Evolutionary conservation across 2,888 invertebrate species (phyloP).

Genomic region (Microctonus hyperodae): DNA sequence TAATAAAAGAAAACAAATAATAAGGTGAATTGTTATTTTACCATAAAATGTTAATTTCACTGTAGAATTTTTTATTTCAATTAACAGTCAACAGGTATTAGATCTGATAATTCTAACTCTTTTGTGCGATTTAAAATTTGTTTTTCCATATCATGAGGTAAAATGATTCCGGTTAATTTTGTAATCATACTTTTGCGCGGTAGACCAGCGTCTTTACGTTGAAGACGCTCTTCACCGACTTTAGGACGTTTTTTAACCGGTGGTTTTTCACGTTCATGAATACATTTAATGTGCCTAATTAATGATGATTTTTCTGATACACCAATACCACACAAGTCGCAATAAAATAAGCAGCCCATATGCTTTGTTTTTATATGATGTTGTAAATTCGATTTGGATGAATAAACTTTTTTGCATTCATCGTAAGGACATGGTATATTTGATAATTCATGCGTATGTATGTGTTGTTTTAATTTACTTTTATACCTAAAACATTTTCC

Average conservation of each 20-base stretch:
- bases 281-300: slow-evolving; percentile 42
- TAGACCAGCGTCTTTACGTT: slow-evolving; percentile 45
- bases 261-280: slow-evolving; percentile 39
- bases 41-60: neutral
- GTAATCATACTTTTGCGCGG: slow-evolving; percentile 45
- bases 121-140: slow-evolving; percentile 21
- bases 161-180: slow-evolving; percentile 43
- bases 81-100: neutral
- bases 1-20: slow-evolving; percentile 12
- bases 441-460: slow-evolving; percentile 28
- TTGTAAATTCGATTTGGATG: slow-evolving; percentile 67
- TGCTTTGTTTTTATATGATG: slow-evolving; percentile 67
- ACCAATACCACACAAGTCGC: slow-evolving; percentile 46
- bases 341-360: slow-evolving; percentile 61
- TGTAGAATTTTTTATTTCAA: neutral
- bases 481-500: neutral
- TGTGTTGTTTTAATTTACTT: neutral
- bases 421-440: slow-evolving; percentile 56
- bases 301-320: slow-evolving; percentile 43
- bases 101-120: slow-evolving; percentile 7
- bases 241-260: slow-evolving; percentile 28
- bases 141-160: slow-evolving; percentile 39
- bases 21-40: neutral
- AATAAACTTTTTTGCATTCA: slow-evolving; percentile 64
- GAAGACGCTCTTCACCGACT: slow-evolving; percentile 28